Evolutionary conservation across 1,140 invertebrate species (phyloP).

Genomic region (Trichonephila clavipes): DNA sequence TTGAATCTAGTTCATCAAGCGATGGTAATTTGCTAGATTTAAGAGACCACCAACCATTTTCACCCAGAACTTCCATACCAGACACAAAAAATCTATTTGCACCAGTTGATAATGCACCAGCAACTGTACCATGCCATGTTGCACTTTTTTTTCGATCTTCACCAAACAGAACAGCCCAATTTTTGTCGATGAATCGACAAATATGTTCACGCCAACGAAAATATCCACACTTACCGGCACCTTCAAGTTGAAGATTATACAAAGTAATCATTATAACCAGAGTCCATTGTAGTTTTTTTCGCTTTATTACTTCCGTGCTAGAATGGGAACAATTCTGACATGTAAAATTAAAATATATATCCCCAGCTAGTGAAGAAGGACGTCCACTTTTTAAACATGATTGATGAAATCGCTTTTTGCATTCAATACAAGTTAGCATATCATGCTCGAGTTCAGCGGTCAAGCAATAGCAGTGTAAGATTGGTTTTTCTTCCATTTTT

Average conservation of each 20-base stretch:
- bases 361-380: constrained; percentile 86
- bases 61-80: constrained; percentile 86
- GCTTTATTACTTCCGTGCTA: constrained; percentile 83
- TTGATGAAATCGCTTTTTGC: constrained; percentile 70
- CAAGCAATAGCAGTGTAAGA: constrained; percentile 66
- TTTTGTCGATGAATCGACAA: no score
- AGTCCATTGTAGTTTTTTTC: constrained; percentile 86
- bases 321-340: constrained; percentile 85
- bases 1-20: constrained; percentile 74
- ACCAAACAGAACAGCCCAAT: no score
- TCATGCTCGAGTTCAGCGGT: constrained; percentile 36
- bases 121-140: no score
- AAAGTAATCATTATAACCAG: constrained; percentile 74
- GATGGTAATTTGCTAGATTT: constrained; percentile 79
- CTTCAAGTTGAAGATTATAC: constrained; percentile 79
- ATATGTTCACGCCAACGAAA: constrained; percentile 85
- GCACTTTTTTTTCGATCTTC: no score
- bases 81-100: constrained; percentile 87
- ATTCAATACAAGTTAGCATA: constrained; percentile 67
- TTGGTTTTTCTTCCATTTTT: not conserved
- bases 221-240: constrained; percentile 82
- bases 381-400: constrained; percentile 80
- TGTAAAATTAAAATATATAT: constrained; percentile 88
- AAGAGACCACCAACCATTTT: constrained; percentile 89
- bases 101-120: constrained; percentile 84